Percentiles rank a stretch among this genome's conserved stretches.
phyloP scores from a whole-genome alignment of 2,797 vertebrate species.

The Takifugu ocellatus region DNA sequence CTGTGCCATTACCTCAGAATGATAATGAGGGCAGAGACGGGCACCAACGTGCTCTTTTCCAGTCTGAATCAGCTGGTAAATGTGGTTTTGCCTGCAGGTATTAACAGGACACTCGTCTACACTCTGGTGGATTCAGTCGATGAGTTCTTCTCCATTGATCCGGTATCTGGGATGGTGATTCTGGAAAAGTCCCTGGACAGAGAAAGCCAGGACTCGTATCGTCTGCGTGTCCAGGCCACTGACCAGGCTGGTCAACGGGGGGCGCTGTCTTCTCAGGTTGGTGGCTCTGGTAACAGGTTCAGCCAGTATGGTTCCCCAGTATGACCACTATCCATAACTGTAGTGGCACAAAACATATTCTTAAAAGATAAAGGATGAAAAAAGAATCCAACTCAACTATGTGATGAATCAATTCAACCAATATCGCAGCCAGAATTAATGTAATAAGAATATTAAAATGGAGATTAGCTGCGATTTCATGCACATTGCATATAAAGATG shows the following conservation, averaged over 20 bases:
- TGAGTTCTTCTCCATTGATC: slow-evolving; percentile 88
- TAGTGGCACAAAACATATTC: background rate
- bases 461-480: background rate
- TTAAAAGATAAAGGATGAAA: background rate
- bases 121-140: slow-evolving; percentile 83
- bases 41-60: background rate
- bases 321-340: background rate
- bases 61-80: background rate
- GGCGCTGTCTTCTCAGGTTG: slow-evolving; percentile 81
- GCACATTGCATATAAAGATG: background rate
- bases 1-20: background rate
- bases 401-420: background rate
- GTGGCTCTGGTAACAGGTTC: slow-evolving; percentile 3
- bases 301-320: background rate
- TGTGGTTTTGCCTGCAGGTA: slow-evolving; percentile 66
- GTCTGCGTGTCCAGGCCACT: slow-evolving; percentile 80
- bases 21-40: background rate
- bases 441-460: background rate
- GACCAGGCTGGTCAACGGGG: slow-evolving; percentile 86
- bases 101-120: slow-evolving; percentile 87
- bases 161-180: slow-evolving; percentile 84
- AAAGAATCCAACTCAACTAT: background rate
- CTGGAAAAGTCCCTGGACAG: slow-evolving; percentile 89
- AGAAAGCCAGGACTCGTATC: slow-evolving; percentile 84
- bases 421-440: background rate